These are phyloP conservation scores for Adelosebastes latens DNA, from an alignment of 2,797 vertebrate species.

Conservation along the genomic window DNA sequence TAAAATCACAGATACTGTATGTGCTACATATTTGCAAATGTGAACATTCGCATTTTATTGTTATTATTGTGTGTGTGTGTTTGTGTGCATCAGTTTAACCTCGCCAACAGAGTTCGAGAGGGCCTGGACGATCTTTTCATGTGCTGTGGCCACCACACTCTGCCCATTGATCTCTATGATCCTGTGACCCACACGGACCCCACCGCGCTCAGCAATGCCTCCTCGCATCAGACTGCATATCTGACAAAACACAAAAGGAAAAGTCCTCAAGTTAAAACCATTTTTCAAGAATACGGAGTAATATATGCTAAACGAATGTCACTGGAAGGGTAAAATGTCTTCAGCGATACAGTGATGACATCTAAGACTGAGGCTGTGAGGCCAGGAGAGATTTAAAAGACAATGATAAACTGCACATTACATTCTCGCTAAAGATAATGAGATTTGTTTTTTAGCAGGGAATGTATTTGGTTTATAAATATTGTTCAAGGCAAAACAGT, in stretches of 20 bases:
- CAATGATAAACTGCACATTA: not conserved
- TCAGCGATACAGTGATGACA: not conserved
- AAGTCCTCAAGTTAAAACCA: not conserved
- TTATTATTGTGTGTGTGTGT: not conserved
- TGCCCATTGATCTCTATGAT: constrained; percentile 99
- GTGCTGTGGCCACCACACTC: constrained; percentile 97
- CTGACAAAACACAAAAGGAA: constrained; percentile 70
- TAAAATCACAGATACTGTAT: not conserved
- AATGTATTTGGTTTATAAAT: not conserved
- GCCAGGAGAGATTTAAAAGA: not conserved
- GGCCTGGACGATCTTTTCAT: constrained; percentile 99
- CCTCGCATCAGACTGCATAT: constrained; percentile 99
- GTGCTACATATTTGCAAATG: not conserved
- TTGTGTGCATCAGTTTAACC: constrained; percentile 79
- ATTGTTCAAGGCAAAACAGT: not conserved
- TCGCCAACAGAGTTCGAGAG: constrained; percentile 99
- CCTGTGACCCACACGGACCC: constrained; percentile 95
- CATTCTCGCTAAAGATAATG: not conserved
- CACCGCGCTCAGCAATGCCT: constrained; percentile 96
- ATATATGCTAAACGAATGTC: not conserved
- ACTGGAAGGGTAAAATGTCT: not conserved
- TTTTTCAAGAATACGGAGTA: not conserved
- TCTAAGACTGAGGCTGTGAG: not conserved
- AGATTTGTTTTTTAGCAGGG: not conserved
- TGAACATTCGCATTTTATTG: not conserved